Conservation (phyloP, 2,888 invertebrate genomes). For the Lutraria lutraria region DNA sequence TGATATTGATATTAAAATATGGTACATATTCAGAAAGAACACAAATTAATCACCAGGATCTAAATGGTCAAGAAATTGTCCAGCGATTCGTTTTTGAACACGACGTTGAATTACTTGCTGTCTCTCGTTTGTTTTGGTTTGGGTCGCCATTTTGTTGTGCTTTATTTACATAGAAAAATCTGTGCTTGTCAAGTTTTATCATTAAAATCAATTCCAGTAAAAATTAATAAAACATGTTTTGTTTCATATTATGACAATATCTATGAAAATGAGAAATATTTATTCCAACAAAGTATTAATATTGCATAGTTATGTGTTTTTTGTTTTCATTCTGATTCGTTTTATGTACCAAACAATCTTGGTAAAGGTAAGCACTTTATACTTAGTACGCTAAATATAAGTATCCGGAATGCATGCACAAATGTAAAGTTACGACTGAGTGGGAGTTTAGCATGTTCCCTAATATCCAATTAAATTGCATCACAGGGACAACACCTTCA, state of each 20-base stretch:
- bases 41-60: slow-evolving; percentile 70
- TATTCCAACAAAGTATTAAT: neutral
- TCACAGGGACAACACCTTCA: neutral
- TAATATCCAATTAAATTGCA: neutral
- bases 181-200: neutral
- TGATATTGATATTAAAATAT: neutral
- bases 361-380: neutral
- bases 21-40: neutral
- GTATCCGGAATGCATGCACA: neutral
- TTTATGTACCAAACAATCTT: neutral
- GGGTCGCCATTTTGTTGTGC: slow-evolving; percentile 55
- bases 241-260: neutral
- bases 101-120: slow-evolving; percentile 61
- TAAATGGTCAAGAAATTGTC: slow-evolving; percentile 72
- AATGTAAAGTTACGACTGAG: neutral
- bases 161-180: neutral
- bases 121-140: slow-evolving; percentile 46
- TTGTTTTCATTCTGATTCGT: neutral
- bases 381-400: neutral
- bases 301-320: neutral
- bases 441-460: neutral
- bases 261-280: neutral
- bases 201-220: neutral
- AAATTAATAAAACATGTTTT: neutral
- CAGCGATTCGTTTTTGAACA: slow-evolving; percentile 73